phyloP scores from a whole-genome alignment of 1,140 invertebrate genomes.

The Tribolium madens region DNA sequence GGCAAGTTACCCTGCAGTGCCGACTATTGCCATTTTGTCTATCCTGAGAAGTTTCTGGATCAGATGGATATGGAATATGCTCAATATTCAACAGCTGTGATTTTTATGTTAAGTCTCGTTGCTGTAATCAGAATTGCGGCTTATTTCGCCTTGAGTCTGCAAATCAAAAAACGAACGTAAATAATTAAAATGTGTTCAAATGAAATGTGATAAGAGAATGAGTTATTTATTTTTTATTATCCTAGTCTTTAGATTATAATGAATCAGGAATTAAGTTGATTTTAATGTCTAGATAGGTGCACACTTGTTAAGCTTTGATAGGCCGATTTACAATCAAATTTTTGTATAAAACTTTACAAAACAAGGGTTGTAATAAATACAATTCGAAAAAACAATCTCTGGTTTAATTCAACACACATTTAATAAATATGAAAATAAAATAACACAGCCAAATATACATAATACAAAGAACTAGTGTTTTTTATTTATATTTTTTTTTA shows the following conservation, averaged over 20 bases:
- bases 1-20: slow-evolving; percentile 73
- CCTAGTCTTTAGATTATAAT: neutral
- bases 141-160: slow-evolving; percentile 57
- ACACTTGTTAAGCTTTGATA: neutral
- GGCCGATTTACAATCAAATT: neutral
- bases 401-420: neutral
- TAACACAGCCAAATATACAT: too few species aligned
- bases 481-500: too few species aligned
- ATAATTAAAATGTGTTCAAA: slow-evolving; percentile 23
- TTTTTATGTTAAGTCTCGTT: slow-evolving; percentile 59
- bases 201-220: slow-evolving; percentile 10
- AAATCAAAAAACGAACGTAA: slow-evolving; percentile 51
- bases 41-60: slow-evolving; percentile 77
- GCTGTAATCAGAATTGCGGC: slow-evolving; percentile 57
- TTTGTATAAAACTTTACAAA: neutral
- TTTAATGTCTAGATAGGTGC: neutral
- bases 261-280: neutral
- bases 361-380: too few species aligned
- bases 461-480: too few species aligned
- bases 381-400: neutral
- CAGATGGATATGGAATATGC: slow-evolving; percentile 81
- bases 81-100: slow-evolving; percentile 68
- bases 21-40: slow-evolving; percentile 78
- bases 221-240: neutral
- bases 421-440: slow-evolving; percentile 26